Evolutionary conservation across 2,888 invertebrate species (phyloP), one percentile per base, ranked within the genome.

Genomic region (Dolomedes plantarius): DNA sequence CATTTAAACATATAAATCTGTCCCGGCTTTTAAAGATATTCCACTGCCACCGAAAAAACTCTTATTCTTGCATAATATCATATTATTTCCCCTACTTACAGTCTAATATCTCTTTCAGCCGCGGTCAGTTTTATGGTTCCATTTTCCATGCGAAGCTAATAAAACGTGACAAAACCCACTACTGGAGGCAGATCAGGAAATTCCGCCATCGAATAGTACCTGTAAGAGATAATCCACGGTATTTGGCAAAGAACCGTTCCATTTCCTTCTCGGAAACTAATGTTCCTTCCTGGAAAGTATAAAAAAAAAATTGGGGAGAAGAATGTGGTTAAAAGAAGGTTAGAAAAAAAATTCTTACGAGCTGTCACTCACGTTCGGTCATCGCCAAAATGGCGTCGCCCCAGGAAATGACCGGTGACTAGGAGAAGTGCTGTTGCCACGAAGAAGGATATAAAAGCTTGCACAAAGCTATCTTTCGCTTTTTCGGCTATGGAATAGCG

Each of bases 321-420:
- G 32, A 76, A 46, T 7, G 41, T 23, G 50, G 32, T 36, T 31
- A 31, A 32, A 39, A 39, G 56, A 68, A 62, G 29, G 65, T 11
- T 32, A 11, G 9, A 31, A 39, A 41, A 41, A n/a, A 36, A 77
- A 46, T n/a, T 71, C 62, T 69, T 56, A 67, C 32, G 31, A 75
- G 67, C 75, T 68, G 81, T 82, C 81, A 81, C 68, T 75, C 82
- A 76, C 19, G 23, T 28, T 56, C 67, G 28, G 50, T 62, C 76
- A 76, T 76, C 69, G 82, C 82, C 82, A 76, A 83, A 46, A 83
- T 83, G 76, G 76, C 82, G 82, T 76, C 82, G 62, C 50, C 62
- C 76, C 82, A 83, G 82, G 82, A 83, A 83, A 83, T 83, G 82
- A 67, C 71, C 76, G 64, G 62, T 82, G 76, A 82, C 82, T 76